Evolutionary conservation across 2,797 vertebrate genomes (phyloP).

Genomic region (Streptopelia turtur): DNA sequence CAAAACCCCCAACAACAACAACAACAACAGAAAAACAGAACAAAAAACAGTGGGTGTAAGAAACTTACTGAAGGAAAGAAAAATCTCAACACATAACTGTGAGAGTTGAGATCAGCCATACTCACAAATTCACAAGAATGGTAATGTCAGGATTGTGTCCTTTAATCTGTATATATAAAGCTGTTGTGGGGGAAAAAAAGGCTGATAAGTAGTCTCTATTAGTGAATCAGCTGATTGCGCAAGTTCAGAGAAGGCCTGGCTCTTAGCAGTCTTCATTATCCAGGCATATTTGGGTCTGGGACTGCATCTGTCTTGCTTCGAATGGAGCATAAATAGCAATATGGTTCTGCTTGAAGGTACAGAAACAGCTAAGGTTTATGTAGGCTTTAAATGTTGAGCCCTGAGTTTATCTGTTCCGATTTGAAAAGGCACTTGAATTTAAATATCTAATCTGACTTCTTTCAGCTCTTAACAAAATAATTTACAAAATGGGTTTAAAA

Average conservation of each 20-base stretch:
- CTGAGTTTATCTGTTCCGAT: neutral
- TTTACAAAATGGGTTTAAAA: neutral
- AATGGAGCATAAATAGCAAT: neutral
- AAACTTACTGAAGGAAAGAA: neutral
- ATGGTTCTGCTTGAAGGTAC: neutral
- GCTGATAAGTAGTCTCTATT: neutral
- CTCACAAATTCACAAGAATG: neutral
- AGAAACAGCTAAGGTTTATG: neutral
- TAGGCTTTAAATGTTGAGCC: constrained; percentile 9
- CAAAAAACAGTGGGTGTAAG: neutral
- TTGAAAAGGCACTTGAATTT: neutral
- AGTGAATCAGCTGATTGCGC: neutral
- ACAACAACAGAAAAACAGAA: neutral
- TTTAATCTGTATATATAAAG: neutral
- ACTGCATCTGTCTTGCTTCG: neutral
- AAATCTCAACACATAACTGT: neutral
- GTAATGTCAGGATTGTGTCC: neutral
- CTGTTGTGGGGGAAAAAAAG: neutral
- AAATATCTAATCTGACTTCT: neutral
- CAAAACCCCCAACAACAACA: neutral
- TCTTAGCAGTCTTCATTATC: neutral
- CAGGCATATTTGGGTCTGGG: neutral
- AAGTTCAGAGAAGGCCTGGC: neutral
- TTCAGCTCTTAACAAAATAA: neutral
- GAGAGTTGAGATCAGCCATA: neutral